Base-by-base conservation (phyloP, 1,140 invertebrate species). In the Neelides sp. region DNA sequence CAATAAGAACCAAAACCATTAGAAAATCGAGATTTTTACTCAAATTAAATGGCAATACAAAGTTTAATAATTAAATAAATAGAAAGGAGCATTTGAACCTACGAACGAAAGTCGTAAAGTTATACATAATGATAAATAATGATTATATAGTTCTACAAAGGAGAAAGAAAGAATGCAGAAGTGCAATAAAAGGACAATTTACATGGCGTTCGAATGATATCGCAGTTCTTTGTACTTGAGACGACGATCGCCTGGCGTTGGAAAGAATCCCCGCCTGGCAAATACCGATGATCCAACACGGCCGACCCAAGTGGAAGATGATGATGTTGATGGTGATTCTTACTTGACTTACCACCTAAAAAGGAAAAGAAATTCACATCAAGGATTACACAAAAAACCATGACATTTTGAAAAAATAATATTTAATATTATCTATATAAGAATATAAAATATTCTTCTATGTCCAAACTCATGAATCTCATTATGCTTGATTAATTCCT, bases 171-270 rank as follows among this genome's bases (percentile, higher is more conserved):
- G 8, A 10, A 10, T 34, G n/a, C 30, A 10, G n/a, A 34, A 34
- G n/a, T 8, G 30, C 23, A 32, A 5, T 20, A 43, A 5, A 5
- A 32, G 2, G 34, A 17, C 12, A 10, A 48, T 52, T 61, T 51
- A 61, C 58, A 61, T 15, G 58, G 58, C 7, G 58, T 61, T 22
- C 58, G 52, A 54, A 61, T 61, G 19, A 61, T 61, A 51, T 61
- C 58, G 52, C 58, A 61, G 44, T 61, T 61, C 48, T 61, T 61
- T 54, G 55, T 53, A 54, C 55, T 61, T 17, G 58, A 28, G 10
- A 61, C 58, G 20, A 61, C 55, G 7, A 57, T 50, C 8, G 46
- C 55, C 3, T 48, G 48, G n/a, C 58, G 26, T 39, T 60, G 58
- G 30, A 60, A 60, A 17, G 54, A 35, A 37, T 60, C 58, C 2